phyloP scores from a whole-genome alignment of 2,113 vertebrate species.

The Anarhynchus alexandrinus region DNA sequence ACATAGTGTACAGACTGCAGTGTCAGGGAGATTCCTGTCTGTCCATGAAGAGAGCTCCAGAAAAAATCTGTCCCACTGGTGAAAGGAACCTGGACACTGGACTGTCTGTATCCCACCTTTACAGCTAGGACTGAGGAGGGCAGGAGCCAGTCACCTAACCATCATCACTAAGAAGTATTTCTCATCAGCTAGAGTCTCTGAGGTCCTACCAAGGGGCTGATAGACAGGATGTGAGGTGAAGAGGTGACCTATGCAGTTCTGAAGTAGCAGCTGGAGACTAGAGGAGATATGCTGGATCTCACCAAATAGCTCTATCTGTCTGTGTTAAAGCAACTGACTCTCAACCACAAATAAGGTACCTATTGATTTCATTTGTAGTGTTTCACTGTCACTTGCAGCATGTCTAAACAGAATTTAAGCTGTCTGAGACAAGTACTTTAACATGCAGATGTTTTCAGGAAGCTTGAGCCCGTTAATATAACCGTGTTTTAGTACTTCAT shows the following conservation, averaged over 20 bases:
- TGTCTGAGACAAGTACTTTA: background rate
- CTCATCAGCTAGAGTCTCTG: background rate
- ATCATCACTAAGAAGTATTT: background rate
- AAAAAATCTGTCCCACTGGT: background rate
- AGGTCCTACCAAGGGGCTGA: background rate
- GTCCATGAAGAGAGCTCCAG: background rate
- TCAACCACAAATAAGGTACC: background rate
- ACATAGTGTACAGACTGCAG: background rate
- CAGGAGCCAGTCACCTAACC: background rate
- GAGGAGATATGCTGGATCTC: background rate
- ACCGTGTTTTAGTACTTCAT: background rate
- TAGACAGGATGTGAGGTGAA: accelerated
- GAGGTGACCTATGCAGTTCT: background rate
- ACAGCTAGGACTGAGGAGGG: background rate
- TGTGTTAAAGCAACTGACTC: background rate
- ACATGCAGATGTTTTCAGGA: background rate
- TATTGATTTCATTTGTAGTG: background rate
- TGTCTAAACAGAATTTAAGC: background rate
- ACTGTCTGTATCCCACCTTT: background rate
- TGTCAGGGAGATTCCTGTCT: background rate
- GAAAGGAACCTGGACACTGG: background rate
- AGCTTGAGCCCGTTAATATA: background rate
- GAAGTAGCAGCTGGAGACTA: background rate
- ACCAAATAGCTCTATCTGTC: background rate
- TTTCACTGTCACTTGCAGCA: background rate